phyloP scores from a whole-genome alignment of 2,113 vertebrate genomes.

The Nothobranchius furzeri region DNA sequence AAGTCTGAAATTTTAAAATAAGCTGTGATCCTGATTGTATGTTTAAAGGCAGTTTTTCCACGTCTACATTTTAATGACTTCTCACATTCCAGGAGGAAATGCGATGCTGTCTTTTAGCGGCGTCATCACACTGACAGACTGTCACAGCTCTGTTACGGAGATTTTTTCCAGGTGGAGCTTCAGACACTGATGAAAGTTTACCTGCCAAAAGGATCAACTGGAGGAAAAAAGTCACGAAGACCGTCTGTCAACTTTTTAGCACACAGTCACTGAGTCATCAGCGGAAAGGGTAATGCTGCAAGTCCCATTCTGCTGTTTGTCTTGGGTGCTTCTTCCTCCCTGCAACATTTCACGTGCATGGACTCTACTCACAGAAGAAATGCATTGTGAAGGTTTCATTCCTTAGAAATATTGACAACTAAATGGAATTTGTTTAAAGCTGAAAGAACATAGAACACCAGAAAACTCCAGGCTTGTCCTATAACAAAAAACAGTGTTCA shows the following conservation, averaged over 20 bases:
- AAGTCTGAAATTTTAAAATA: too few species aligned
- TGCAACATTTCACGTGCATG: background rate
- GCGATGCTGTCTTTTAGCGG: conserved; percentile 16
- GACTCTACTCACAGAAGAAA: background rate
- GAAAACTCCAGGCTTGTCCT: too few species aligned
- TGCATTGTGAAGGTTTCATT: background rate
- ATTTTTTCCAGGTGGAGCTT: conserved; percentile 39
- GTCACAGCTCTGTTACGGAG: conserved; percentile 43
- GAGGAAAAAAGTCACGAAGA: conserved; percentile 42
- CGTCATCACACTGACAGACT: conserved; percentile 38
- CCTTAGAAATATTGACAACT: too few species aligned
- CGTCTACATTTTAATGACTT: background rate
- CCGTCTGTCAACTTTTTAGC: conserved; percentile 26
- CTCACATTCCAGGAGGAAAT: conserved; percentile 9
- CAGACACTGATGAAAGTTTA: conserved; percentile 62
- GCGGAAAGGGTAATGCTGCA: background rate
- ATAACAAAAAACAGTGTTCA: too few species aligned
- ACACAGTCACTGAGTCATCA: background rate
- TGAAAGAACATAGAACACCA: too few species aligned
- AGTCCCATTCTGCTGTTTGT: conserved; percentile 2
- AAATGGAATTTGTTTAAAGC: too few species aligned
- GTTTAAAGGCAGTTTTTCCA: background rate
- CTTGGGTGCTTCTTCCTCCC: conserved; percentile 3
- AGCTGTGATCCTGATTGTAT: too few species aligned
- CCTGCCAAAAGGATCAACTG: conserved; percentile 43